Conservation (phyloP, 2,797 vertebrate species). For the Momotus momota region DNA sequence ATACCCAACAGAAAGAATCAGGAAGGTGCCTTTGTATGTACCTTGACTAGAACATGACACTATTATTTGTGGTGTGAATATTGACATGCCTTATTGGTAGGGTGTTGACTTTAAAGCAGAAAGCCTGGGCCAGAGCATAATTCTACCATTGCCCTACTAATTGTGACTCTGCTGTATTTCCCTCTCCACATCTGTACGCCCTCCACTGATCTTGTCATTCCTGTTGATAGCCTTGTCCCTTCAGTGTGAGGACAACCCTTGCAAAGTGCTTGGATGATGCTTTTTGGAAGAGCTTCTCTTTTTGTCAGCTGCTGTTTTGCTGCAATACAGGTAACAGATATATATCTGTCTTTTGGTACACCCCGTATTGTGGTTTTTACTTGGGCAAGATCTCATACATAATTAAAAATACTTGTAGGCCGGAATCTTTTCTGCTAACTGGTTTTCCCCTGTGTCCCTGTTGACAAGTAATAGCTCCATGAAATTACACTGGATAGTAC, state of each 20-base stretch:
- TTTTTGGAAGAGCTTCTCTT: background rate
- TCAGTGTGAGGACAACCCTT: background rate
- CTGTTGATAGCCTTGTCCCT: background rate
- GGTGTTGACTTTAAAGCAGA: background rate
- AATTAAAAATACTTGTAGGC: background rate
- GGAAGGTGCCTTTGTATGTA: background rate
- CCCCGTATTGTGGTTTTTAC: background rate
- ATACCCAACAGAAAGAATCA: background rate
- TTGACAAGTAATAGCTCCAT: background rate
- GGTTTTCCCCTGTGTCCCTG: background rate
- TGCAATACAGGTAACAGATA: background rate
- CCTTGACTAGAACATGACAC: background rate
- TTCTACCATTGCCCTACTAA: background rate
- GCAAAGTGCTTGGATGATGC: accelerated
- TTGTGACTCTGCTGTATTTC: background rate
- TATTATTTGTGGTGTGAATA: background rate
- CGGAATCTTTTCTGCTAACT: background rate
- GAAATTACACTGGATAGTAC: background rate
- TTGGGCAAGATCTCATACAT: background rate
- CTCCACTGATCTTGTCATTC: background rate
- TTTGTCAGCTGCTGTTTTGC: background rate
- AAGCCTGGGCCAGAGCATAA: background rate
- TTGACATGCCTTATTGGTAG: background rate
- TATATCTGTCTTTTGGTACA: background rate
- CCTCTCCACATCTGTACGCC: accelerated